These are phyloP conservation scores for Acropora tenuis DNA, from an alignment of 64 coral and sea anemone genomes.

Conservation along the genomic window DNA sequence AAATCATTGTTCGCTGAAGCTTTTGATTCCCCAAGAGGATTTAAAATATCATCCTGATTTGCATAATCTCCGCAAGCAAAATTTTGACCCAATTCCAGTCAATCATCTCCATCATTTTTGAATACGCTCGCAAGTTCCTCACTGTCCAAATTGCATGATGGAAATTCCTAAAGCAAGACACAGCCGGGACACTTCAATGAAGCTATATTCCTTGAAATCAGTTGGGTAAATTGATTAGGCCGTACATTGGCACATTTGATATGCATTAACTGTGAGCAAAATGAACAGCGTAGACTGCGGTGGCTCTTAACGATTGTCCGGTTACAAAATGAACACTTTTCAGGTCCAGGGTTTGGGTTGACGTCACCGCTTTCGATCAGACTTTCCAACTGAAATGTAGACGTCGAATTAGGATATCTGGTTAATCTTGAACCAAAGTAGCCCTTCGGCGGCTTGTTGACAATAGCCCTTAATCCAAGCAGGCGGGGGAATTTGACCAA, in stretches of 20 bases:
- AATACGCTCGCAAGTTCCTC: not conserved
- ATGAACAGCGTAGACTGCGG: not conserved
- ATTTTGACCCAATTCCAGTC: not conserved
- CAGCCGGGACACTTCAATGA: not conserved
- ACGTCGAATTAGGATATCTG: not conserved
- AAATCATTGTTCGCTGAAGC: too few species aligned
- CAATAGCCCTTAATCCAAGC: not conserved
- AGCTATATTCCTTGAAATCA: not conserved
- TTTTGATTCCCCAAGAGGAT: too few species aligned
- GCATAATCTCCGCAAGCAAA: too few species aligned
- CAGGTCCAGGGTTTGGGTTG: too few species aligned
- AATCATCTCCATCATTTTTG: constrained; percentile 23
- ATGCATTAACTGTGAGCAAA: not conserved
- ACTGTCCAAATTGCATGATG: not conserved
- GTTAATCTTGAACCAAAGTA: constrained; percentile 18
- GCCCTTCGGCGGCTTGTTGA: not conserved
- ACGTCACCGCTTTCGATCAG: not conserved
- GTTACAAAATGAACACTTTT: not conserved
- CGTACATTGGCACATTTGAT: constrained; percentile 15
- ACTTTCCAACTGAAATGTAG: not conserved
- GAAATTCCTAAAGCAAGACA: not conserved
- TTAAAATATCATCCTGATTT: too few species aligned
- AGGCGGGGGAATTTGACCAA: constrained; percentile 3
- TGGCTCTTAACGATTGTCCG: constrained; percentile 1
- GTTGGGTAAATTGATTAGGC: not conserved